These are phyloP conservation scores for Lamellibrachia columna DNA, from an alignment of 2,888 invertebrate species.

Conservation along the genomic window DNA sequence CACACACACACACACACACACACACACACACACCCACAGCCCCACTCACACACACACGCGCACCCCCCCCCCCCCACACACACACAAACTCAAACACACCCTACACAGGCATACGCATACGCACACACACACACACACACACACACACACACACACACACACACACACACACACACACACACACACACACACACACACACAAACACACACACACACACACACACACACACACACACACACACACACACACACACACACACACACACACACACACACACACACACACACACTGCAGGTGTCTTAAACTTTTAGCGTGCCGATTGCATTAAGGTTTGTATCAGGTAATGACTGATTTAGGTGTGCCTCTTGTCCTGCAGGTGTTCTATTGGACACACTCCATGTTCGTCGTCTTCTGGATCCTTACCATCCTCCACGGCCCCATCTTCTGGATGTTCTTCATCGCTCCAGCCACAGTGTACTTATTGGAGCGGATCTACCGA, in stretches of 20 bases:
- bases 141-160: too few species aligned
- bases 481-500: constrained; percentile 71
- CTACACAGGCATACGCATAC: too few species aligned
- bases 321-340: too few species aligned
- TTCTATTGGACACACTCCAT: constrained; percentile 94
- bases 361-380: constrained; percentile 69
- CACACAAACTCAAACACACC: too few species aligned
- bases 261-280: neutral
- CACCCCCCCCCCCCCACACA: too few species aligned
- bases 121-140: too few species aligned
- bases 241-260: neutral
- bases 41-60: too few species aligned
- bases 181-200: neutral
- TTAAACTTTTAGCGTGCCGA: too few species aligned
- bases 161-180: too few species aligned
- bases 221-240: neutral
- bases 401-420: constrained; percentile 84
- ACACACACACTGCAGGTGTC: neutral
- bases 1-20: too few species aligned
- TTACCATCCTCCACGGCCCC: constrained; percentile 86
- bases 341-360: too few species aligned
- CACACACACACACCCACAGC: too few species aligned
- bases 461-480: constrained; percentile 80
- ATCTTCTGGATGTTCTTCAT: constrained; percentile 97
- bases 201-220: neutral